A percentile compares a stretch with the other conserved stretches of the same genome.
Conservation (phyloP, 2,888 invertebrate species). For the Augochlorella aurata region DNA sequence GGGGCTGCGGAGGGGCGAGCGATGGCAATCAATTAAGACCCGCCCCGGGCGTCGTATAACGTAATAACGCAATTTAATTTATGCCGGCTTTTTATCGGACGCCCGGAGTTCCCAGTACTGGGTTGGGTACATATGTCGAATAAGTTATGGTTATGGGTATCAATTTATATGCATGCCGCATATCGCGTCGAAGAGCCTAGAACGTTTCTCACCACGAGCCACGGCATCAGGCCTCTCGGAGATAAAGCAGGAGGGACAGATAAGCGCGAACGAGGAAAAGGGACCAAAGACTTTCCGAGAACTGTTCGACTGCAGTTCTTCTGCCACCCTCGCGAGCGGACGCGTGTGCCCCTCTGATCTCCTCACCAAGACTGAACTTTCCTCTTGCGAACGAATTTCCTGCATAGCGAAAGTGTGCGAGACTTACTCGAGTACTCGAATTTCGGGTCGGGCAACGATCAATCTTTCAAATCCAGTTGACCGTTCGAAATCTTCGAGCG, state of each 20-base stretch:
- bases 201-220: conserved; percentile 66
- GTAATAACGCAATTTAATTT: conserved; percentile 70
- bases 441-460: too few species aligned
- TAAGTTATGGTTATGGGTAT: conserved; percentile 69
- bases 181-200: conserved; percentile 70
- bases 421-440: too few species aligned
- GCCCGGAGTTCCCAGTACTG: conserved; percentile 67
- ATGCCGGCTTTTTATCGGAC: conserved; percentile 69
- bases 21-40: conserved; percentile 67
- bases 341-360: background rate
- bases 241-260: conserved; percentile 40
- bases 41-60: conserved; percentile 62
- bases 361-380: background rate
- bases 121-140: conserved; percentile 66
- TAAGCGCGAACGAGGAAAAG: conserved; percentile 47
- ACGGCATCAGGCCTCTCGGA: conserved; percentile 53
- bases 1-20: conserved; percentile 30
- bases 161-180: conserved; percentile 73
- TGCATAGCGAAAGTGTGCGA: background rate
- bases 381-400: conserved; percentile 25
- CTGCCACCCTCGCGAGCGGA: conserved; percentile 55
- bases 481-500: too few species aligned
- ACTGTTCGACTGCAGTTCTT: conserved; percentile 53
- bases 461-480: too few species aligned
- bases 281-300: conserved; percentile 51